Evolutionary conservation across 1,140 invertebrate genomes (phyloP).

Genomic region (Carposina sasakii): DNA sequence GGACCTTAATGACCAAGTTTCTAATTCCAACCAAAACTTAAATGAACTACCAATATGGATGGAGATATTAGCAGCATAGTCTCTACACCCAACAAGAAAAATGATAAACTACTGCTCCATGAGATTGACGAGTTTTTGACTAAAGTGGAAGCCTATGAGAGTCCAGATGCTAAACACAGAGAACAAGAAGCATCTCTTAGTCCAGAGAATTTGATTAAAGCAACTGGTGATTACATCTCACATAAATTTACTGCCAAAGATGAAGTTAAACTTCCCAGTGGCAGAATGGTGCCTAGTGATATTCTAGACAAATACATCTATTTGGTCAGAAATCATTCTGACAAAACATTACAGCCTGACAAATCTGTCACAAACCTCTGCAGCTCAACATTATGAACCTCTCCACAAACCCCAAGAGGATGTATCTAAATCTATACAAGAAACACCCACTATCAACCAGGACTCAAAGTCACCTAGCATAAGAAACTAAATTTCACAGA

Average conservation of each 20-base stretch:
- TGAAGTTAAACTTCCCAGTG: slow-evolving; percentile 50
- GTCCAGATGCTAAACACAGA: slow-evolving; percentile 42
- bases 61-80: slow-evolving; percentile 59
- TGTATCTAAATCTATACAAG: slow-evolving; percentile 17
- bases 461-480: slow-evolving; percentile 43
- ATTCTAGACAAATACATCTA: slow-evolving; percentile 65
- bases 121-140: slow-evolving; percentile 74
- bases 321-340: slow-evolving; percentile 45
- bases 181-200: slow-evolving; percentile 26
- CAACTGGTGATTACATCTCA: slow-evolving; percentile 50
- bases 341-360: slow-evolving; percentile 9
- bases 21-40: slow-evolving; percentile 40
- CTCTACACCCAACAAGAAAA: slow-evolving; percentile 60
- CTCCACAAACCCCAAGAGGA: too few species aligned
- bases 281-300: slow-evolving; percentile 39
- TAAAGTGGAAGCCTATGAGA: slow-evolving; percentile 70
- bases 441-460: too few species aligned
- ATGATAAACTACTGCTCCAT: slow-evolving; percentile 61
- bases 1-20: slow-evolving; percentile 52
- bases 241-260: slow-evolving; percentile 42
- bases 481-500: slow-evolving; percentile 53
- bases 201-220: slow-evolving; percentile 55
- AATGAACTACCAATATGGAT: slow-evolving; percentile 61
- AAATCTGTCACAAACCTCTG: slow-evolving; percentile 42
- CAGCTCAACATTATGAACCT: too few species aligned